Base-by-base conservation (phyloP, 2,797 vertebrate genomes). In the Platalea minor region DNA sequence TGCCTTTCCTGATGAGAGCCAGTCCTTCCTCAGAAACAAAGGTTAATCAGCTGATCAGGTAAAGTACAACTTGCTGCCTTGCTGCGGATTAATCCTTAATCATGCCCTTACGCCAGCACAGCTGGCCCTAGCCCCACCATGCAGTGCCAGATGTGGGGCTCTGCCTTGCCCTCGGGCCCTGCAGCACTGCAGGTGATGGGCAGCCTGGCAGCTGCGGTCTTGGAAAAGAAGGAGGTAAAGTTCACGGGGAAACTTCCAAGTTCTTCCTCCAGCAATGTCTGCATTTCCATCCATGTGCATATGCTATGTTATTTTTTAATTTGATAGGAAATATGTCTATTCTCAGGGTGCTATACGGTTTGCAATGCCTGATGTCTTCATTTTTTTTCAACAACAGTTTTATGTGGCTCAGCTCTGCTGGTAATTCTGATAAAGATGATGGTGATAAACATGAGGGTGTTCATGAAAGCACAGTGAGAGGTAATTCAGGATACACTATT, bases 21-120 rank as follows among this genome's bases (percentile, higher is more conserved):
- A 1, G 7, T 37, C 39, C 41, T 69, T 64, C 17, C 24, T 56
- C 50, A 39, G 63, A 59, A 51, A 43, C 7, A 35, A 59, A 76
- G 7, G 4, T 46, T 39, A 17, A n/a, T 57, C 0, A 0, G 10
- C 41, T 31, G 16, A 16, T 26, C 57, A 51, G 25, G 16, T 63
- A 12, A 45, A 37, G 10, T 13, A 26, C 19, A 29, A 6, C 20
- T 70, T 41, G 57, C 17, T 3, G 4, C 18, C 16, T 63, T 69
- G 39, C 45, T 72, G 46, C 7, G 4, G 60, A 50, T 82, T 56
- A 69, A 70, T n/a, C 70, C 77, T 39, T 12, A 8, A 25, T 26
- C 37, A 5, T 1, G 2, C 31, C 7, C 5, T 45, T 33, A 19
- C 28, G 14, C 29, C 17, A 14, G 28, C 1, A 1, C 43, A 45